These are phyloP conservation scores for Reinhardtius hippoglossoides DNA, from an alignment of 2,113 vertebrate genomes.

Conservation along the genomic window DNA sequence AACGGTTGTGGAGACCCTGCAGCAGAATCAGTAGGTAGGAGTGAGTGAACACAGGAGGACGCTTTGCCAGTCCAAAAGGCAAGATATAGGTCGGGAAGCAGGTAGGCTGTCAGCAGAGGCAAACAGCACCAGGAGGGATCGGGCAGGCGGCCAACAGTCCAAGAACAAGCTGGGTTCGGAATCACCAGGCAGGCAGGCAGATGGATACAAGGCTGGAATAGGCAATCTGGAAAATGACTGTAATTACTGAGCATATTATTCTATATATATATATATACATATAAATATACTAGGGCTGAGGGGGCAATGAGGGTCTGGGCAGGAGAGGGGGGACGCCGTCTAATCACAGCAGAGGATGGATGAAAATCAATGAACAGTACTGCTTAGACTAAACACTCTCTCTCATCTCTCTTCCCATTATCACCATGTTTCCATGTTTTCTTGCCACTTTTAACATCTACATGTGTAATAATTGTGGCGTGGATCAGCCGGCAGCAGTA, in stretches of 20 bases:
- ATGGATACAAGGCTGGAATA: conserved; percentile 1
- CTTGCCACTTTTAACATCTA: not conserved
- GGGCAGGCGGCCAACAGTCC: conserved; percentile 55
- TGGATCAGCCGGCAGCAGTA: conserved; percentile 19
- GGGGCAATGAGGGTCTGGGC: not conserved
- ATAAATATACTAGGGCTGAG: not conserved
- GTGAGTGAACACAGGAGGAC: conserved; percentile 24
- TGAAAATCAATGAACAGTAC: conserved; percentile 14
- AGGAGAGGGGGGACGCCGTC: not conserved
- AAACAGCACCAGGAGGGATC: conserved; percentile 38
- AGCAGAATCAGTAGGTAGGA: conserved; percentile 37
- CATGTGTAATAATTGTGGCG: conserved; percentile 7
- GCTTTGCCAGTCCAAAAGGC: conserved; percentile 40
- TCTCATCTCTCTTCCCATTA: not conserved
- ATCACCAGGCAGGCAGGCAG: conserved; percentile 19
- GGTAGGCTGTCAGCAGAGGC: conserved; percentile 48
- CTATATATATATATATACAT: not conserved
- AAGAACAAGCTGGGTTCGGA: conserved; percentile 45
- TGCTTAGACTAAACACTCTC: not conserved
- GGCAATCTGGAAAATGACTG: not conserved
- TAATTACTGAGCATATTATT: not conserved
- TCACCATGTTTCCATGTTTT: not conserved
- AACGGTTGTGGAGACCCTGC: conserved; percentile 27
- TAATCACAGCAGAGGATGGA: conserved; percentile 5
- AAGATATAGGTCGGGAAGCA: conserved; percentile 43